Conservation (phyloP, 2,888 invertebrate genomes). For the Chaitophorus viminalis region DNA sequence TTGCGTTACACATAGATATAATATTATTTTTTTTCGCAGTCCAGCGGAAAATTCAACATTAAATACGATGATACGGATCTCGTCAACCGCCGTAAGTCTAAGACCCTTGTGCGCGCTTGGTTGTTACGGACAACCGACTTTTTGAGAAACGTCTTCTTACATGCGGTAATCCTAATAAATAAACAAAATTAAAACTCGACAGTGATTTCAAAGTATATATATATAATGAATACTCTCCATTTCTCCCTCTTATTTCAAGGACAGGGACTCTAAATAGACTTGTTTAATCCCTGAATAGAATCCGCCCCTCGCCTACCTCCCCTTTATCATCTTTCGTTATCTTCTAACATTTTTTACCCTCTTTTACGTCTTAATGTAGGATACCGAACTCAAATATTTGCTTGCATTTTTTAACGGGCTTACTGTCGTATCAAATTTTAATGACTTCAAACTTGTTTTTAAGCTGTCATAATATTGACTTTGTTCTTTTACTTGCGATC, state of each 20-base stretch:
- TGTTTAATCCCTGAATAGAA: constrained; percentile 15
- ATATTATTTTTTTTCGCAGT: not conserved
- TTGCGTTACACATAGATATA: constrained; percentile 1
- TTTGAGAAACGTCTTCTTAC: constrained; percentile 7
- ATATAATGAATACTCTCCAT: not conserved
- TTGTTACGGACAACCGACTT: constrained; percentile 17
- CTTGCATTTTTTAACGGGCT: not conserved
- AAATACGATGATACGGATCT: not conserved
- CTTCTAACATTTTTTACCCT: not conserved
- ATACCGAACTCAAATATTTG: constrained; percentile 21
- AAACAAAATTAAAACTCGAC: constrained; percentile 41
- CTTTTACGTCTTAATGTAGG: constrained; percentile 10
- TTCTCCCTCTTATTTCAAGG: not conserved
- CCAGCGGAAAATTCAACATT: not conserved
- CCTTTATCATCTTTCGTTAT: not conserved
- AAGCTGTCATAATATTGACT: not conserved
- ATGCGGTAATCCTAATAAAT: constrained; percentile 22
- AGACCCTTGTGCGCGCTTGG: not conserved
- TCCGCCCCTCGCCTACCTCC: not conserved
- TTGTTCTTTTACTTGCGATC: not conserved
- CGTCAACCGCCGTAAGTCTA: not conserved
- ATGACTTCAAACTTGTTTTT: constrained; percentile 11
- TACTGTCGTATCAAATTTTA: constrained; percentile 25
- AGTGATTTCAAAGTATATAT: constrained; percentile 13
- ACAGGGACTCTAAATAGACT: constrained; percentile 9